Base-by-base conservation (phyloP, 2,797 vertebrate species). In the Dromococcyx pavoninus region DNA sequence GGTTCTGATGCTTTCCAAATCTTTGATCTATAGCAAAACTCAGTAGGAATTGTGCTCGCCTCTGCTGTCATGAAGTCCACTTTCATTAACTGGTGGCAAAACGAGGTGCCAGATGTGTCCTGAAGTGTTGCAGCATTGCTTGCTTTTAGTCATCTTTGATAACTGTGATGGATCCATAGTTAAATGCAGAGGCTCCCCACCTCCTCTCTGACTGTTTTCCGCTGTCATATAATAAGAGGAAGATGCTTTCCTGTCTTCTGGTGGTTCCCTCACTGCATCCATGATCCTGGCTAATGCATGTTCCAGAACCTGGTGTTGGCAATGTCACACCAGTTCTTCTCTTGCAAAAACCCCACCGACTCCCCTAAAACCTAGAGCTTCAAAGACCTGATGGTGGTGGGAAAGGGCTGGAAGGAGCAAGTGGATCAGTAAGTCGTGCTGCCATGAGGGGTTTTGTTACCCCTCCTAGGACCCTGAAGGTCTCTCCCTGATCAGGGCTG, bases 31-130 rank as follows among this genome's bases (percentile, higher is more conserved):
- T 10, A 24, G 33, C 10, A 44, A 8, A 33, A 6, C 30, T 37
- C 0, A 0, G 17, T 3, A 15, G n/a, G 41, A 50, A 54, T 18
- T 2, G 1, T 2, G 0, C 17, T 56, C 4, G 0, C 22, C 16
- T 64, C 17, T 66, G 56, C 43, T 7, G 1, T 18, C 1, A 0
- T 54, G 41, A 89, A 60, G 41, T 5, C 46, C 11, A 4, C 41
- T 28, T 60, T 23, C 25, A 17, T 15, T 32, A 18, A 17, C 4
- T 8, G 23, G 27, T 7, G 43, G n/a, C 15, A 0, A 33, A 37
- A 74, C 0, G 1, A 11, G 18, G 28, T 22, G 27, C 25, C 25
- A 51, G 54, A 25, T 35, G 3, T 4, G 5, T 33, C 48, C 60
- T 5, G 7, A 12, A 37, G 16, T 3, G 15, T 22, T 13, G 22